Base-by-base conservation (phyloP, 2,113 vertebrate species). In the Siniperca knerii region DNA sequence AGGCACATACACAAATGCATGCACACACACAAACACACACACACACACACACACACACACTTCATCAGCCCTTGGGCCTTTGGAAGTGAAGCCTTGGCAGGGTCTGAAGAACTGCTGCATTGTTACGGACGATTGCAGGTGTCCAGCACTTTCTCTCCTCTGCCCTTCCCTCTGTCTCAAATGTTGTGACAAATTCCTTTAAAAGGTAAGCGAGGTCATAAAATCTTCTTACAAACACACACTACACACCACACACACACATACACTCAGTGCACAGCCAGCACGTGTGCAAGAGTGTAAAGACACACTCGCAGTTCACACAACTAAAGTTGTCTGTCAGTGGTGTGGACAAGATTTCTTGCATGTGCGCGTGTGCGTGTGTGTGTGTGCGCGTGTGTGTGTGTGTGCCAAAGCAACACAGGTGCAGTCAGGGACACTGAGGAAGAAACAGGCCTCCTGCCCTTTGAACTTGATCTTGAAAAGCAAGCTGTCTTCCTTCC, bases 381-480 rank as follows among this genome's bases (percentile, higher is more conserved):
- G 57, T 48, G 58, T 11, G 76, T 78, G 84, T 48, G 65, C 50
- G 67, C 68, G 62, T 54, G 60, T 15, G 76, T 25, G 62, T 66
- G 79, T 83, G 82, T 57, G 82, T 61, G 71, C 9, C 20, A 20
- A 20, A 83, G 83, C 80, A 77, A 80, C 92, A 87, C 94, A 95
- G 94, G 95, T 94, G 95, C 94, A 92, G 92, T 91, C 94, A 95
- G 93, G 93, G 94, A 93, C 93, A 87, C 87, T 1, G 87, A 92
- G 86, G 87, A 77, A 92, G 92, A 89, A 90, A 85, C 85, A 65
- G 84, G 76, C 75, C 85, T 91, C 85, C 90, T 89, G 84, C 79
- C 88, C 93, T 95, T 94, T 94, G 92, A 95, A 95, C 94, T 92
- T 95, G 94, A 93, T 93, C 94, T 93, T 93, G 90, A 94, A 94